Evolutionary conservation across 2,888 invertebrate species (phyloP).

Genomic region (Zhuqinia jingwanae): DNA sequence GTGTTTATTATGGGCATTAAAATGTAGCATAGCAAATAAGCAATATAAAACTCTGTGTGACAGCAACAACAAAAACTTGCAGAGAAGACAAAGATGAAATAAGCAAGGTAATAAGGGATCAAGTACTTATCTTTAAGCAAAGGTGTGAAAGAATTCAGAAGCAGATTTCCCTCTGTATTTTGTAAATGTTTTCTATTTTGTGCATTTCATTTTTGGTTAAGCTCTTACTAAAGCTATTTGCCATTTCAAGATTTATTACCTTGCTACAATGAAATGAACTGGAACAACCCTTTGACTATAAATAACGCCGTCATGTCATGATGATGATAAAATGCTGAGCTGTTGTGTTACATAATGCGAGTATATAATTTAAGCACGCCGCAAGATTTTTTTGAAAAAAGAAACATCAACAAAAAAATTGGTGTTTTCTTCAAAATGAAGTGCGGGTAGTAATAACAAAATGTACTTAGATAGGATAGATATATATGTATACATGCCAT

Average conservation of each 20-base stretch:
- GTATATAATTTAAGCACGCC: neutral
- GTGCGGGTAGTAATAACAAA: no score
- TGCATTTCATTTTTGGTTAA: neutral
- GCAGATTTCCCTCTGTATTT: neutral
- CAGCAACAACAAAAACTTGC: neutral
- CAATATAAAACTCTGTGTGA: no score
- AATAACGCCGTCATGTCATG: conserved; percentile 18
- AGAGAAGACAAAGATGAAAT: neutral
- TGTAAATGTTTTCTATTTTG: neutral
- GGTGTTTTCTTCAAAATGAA: no score
- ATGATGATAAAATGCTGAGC: neutral
- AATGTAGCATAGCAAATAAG: no score
- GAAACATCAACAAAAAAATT: neutral
- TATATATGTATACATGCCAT: no score
- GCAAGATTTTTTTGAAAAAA: neutral
- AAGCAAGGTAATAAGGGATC: neutral
- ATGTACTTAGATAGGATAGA: no score
- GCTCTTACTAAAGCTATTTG: conserved; percentile 19
- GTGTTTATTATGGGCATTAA: no score
- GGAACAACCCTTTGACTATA: conserved; percentile 61
- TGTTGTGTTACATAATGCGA: neutral
- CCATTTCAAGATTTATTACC: conserved; percentile 64
- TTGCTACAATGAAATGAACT: conserved; percentile 54
- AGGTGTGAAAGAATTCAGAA: conserved; percentile 47
- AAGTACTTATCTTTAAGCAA: neutral